A percentile compares a stretch with the other conserved stretches of the same genome.
Conservation (phyloP, 2,113 vertebrate genomes). For the Cariama cristata region DNA sequence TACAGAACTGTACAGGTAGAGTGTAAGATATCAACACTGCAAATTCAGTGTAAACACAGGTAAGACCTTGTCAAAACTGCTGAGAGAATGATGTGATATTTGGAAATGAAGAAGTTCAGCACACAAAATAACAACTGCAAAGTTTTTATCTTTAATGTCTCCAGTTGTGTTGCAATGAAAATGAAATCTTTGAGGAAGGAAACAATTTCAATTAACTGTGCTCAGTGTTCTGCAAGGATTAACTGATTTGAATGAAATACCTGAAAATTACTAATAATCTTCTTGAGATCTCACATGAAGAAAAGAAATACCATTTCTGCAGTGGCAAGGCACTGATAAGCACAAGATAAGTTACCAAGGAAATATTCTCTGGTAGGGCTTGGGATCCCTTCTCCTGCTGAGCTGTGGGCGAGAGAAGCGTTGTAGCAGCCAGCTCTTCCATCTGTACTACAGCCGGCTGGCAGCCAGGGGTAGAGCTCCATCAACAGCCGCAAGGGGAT, state of each 20-base stretch:
- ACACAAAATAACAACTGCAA: background rate
- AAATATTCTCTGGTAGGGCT: conserved; percentile 50
- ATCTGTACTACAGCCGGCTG: conserved; percentile 73
- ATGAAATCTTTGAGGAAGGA: conserved; percentile 25
- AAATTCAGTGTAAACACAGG: background rate
- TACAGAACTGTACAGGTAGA: background rate
- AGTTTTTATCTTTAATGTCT: background rate
- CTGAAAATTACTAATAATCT: conserved; percentile 43
- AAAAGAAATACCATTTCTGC: conserved; percentile 1
- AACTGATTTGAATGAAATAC: conserved; percentile 36
- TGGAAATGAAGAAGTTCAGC: background rate
- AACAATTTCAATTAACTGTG: conserved; percentile 48
- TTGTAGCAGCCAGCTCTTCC: conserved; percentile 67
- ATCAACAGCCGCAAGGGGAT: conserved; percentile 57
- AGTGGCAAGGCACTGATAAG: conserved; percentile 22
- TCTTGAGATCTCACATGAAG: background rate
- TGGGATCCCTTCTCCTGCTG: conserved; percentile 60
- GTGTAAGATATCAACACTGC: background rate
- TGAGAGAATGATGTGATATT: background rate
- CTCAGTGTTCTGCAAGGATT: conserved; percentile 17
- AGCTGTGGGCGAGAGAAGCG: conserved; percentile 21
- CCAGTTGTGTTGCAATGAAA: background rate
- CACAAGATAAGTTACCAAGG: conserved; percentile 53
- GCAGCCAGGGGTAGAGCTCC: conserved; percentile 65
- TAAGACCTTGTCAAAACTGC: background rate